phyloP scores from a whole-genome alignment of 2,113 vertebrate genomes.

The Poecile atricapillus region DNA sequence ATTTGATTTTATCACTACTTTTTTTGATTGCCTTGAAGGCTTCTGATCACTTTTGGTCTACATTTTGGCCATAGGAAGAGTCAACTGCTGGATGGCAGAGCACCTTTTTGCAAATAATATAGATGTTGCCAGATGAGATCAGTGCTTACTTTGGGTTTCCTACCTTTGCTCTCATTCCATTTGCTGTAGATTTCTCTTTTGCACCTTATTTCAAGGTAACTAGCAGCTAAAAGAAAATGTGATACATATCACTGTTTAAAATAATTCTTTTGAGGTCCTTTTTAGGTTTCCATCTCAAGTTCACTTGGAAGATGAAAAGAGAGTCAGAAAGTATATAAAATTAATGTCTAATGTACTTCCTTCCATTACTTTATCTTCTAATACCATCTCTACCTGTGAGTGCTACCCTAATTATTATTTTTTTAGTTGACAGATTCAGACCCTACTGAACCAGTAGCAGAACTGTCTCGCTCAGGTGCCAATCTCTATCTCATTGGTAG shows the following conservation, averaged over 20 bases:
- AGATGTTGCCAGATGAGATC: not conserved
- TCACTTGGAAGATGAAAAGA: not conserved
- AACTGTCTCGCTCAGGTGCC: not conserved
- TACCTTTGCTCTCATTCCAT: not conserved
- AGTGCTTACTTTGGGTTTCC: not conserved
- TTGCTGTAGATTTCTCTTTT: not conserved
- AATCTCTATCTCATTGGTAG: not conserved
- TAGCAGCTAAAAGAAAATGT: not conserved
- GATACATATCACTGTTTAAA: not conserved
- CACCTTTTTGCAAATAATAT: not conserved
- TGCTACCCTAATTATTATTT: not conserved
- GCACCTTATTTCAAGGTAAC: not conserved
- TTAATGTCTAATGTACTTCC: not conserved
- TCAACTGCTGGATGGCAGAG: not conserved
- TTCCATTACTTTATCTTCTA: not conserved
- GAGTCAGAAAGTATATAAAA: not conserved
- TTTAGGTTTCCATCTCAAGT: not conserved
- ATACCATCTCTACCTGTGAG: not conserved
- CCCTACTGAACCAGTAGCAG: not conserved
- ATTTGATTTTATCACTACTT: not conserved
- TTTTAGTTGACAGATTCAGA: slow-evolving; percentile 32
- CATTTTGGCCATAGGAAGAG: not conserved
- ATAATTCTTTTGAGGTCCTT: not conserved
- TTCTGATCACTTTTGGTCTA: not conserved
- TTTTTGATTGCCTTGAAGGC: not conserved